Base-by-base conservation (phyloP, 2,888 invertebrate species). In the Amaurobius ferox region DNA sequence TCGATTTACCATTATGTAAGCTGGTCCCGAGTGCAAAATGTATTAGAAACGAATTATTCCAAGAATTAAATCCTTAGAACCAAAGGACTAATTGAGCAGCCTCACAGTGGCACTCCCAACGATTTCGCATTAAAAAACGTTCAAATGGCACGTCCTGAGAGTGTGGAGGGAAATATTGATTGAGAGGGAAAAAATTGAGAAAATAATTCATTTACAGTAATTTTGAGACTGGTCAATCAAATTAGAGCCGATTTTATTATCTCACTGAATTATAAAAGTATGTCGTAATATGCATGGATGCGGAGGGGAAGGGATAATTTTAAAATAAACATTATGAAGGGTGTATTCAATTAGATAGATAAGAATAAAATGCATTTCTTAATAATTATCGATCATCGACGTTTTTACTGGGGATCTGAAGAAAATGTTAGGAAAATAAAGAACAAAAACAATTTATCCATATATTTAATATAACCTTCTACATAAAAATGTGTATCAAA, bases 21-120 rank as follows among this genome's bases (percentile, higher is more conserved):
- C 74, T 79, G 29, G 61, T 32, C 66, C 79, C 30, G 68, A 39
- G 66, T 48, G 74, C 44, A 74, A 79, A 86, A 86, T 86, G 74
- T 86, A 86, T 86, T 86, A 79, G 86, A 86, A 86, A 79, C 76
- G 79, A 86, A 86, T 86, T 86, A 85, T 85, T 79, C 64, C 74
- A 76, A 76, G 66, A 79, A 74, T 79, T 76, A 79, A 74, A 55
- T 74, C 71, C 74, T 86, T 70, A 71, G 79, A 86, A 64, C 61
- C 66, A 77, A 66, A 73, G 79, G 48, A 62, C 74, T 86, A 86
- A 86, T 86, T 86, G 79, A 79, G 70, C 73, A 23, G 23, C 85
- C 55, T 70, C 39, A 71, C 71, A 83, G 62, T 35, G 62, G 48
- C 19, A 85, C 66, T 66, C 71, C 67, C 48, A 86, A 86, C 79